Base-by-base conservation (phyloP, 2,888 invertebrate species). In the Nineta flava region DNA sequence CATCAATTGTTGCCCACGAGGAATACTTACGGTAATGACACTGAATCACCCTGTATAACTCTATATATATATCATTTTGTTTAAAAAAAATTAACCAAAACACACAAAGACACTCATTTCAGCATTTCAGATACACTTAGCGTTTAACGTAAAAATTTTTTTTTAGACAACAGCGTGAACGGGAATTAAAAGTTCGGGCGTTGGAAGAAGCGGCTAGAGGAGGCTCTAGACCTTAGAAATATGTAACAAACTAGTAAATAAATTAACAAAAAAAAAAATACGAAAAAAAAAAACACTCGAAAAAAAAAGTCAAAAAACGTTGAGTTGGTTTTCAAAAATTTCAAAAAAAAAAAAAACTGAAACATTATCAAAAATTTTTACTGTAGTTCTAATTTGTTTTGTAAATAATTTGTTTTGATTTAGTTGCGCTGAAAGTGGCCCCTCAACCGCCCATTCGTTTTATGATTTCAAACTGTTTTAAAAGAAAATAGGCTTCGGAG, bases 101-200 rank as follows among this genome's bases (percentile, higher is more conserved):
- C 15, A 16, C 26, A 26, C 26, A 26, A 7, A 26, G 6, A 19
- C 19, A 26, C 43, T 21, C 17, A 31, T 31, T 46, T 31, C 46
- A 31, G 13, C 16, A 31, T 46, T 13, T 46, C 15, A 32, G 13
- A 31, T 44, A 19, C 21, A 21, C 13, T 44, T 44, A 44, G 15
- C 19, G 15, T 26, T 48, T 34, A 21, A 19, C 16, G 16, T 43
- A 19, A 45, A 49, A 35, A 49, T 46, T 53, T 52, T 55, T 38
- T 46, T 56, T 45, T 54, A 67, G 66, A 59, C 85, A 85, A 74
- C 85, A 87, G 69, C 80, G 87, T 58, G 87, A 87, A 62, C 76
- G 87, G 57, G 87, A 88, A 70, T 75, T 87, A 61, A 87, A 87
- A 73, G 84, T 87, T 62, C 77, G 87, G 62, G 86, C 85, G 56